Evolutionary conservation across 2,888 invertebrate species (phyloP).

Genomic region (Cyrtodaria siliqua): DNA sequence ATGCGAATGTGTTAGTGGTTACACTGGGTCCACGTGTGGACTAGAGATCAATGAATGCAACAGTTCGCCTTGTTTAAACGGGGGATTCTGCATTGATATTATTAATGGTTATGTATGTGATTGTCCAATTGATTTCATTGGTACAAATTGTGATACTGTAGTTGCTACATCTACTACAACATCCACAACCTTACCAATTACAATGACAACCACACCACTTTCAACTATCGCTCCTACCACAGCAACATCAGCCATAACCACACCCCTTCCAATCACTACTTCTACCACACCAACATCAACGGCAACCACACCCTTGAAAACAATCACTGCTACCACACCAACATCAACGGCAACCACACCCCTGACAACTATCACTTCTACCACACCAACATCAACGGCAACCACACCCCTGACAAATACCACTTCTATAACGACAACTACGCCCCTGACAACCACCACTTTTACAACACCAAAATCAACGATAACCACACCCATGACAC

Average conservation of each 20-base stretch:
- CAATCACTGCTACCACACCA: no score
- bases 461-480: slow-evolving; percentile 3
- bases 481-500: slow-evolving; percentile 6
- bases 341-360: slow-evolving; percentile 11
- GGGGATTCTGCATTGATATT: slow-evolving; percentile 63
- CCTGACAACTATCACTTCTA: slow-evolving; percentile 16
- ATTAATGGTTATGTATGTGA: slow-evolving; percentile 36
- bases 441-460: slow-evolving; percentile 11
- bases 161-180: slow-evolving; percentile 5
- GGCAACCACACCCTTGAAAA: slow-evolving; percentile 1
- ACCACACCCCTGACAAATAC: neutral
- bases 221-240: slow-evolving; percentile 3
- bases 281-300: slow-evolving; percentile 2
- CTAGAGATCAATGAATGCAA: slow-evolving; percentile 90
- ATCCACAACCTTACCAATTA: slow-evolving; percentile 1
- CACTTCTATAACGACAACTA: neutral
- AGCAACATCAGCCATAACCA: neutral
- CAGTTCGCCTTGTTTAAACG: slow-evolving; percentile 91
- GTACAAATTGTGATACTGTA: slow-evolving; percentile 25
- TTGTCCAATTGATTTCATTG: slow-evolving; percentile 37
- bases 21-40: slow-evolving; percentile 95
- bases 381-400: neutral
- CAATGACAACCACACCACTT: slow-evolving; percentile 11
- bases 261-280: neutral
- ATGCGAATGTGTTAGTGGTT: slow-evolving; percentile 93